Evolutionary conservation across 2,113 vertebrate species (phyloP), one percentile per base, ranked within the genome.

Genomic region (Sinosuthora webbiana): DNA sequence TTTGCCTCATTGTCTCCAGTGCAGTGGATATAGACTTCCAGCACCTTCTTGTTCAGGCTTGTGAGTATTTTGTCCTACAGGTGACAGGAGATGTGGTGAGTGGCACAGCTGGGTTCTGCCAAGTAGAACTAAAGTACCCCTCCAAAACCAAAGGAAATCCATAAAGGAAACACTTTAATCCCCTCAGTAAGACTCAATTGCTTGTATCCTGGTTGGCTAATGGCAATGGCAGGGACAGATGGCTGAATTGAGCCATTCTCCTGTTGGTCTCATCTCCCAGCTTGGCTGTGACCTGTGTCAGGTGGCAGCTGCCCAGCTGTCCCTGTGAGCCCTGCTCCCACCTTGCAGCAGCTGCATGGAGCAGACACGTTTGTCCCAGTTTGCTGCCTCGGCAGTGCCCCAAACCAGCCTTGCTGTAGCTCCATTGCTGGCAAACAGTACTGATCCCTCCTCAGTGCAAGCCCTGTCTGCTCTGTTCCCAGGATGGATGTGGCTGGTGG

Each of bases 11-110:
- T 97, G 83, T 98, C 96, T 7, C 98, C 98, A 14, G 98, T 97
- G 19, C 99, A 99, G 13, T 94, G 93, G 28, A n/a, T 76, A 71
- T 99, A 99, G 50, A 99, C 98, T 25, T 98, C 98, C 25, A 90
- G 74, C 92, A 99, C 99, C 89, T 99, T 99, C 45, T 80, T 84
- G 33, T 97, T 87, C 68, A 99, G 97, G 49, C 95, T 93, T 2
- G 98, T 93, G 76, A 99, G 92, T 95, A 98, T 96, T 33, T 93
- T 92, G 47, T 99, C 99, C 99, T 99, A 42, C 21, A 45, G 37
- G 30, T 8, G 39, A 84, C 10, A 83, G 50, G 44, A 62, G 33
- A 52, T 12, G 31, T 0, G 2, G 33, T 57, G 44, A 77, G 47
- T 71, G 31, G 28, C 44, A 41, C 1, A 3, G 52, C 64, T 74